phyloP scores from a whole-genome alignment of 2,888 invertebrate species.

The Blera fallax region DNA sequence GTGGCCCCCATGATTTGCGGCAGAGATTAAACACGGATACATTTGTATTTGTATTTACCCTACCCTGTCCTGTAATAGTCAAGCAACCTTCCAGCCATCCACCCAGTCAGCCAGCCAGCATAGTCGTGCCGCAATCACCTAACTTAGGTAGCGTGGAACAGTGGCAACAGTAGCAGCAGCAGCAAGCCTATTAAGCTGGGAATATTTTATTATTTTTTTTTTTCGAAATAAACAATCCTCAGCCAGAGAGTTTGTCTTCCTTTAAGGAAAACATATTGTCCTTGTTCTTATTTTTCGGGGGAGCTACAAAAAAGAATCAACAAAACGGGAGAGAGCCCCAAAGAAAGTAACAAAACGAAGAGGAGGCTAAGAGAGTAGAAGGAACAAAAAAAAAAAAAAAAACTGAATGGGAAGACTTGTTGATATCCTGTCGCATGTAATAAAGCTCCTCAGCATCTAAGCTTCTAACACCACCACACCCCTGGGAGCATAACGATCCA shows the following conservation, averaged over 20 bases:
- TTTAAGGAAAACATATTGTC: constrained; percentile 28
- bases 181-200: constrained; percentile 22
- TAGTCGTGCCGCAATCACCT: constrained; percentile 21
- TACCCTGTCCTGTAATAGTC: constrained; percentile 3
- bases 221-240: constrained; percentile 23
- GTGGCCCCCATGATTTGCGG: constrained; percentile 40
- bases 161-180: background rate
- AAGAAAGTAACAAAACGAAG: background rate
- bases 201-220: background rate
- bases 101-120: constrained; percentile 11
- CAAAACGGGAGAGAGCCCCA: constrained; percentile 24
- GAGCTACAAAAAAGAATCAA: constrained; percentile 36
- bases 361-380: background rate
- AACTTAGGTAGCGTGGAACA: background rate
- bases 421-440: constrained; percentile 71
- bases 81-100: background rate
- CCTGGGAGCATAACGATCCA: background rate
- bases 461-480: constrained; percentile 40
- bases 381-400: constrained; percentile 1
- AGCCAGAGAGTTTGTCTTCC: constrained; percentile 4
- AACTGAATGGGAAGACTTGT: constrained; percentile 64
- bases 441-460: constrained; percentile 58
- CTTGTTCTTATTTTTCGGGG: constrained; percentile 19
- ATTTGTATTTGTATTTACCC: constrained; percentile 53
- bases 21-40: constrained; percentile 47